Evolutionary conservation across 2,797 vertebrate species (phyloP).

Genomic region (Catharus ustulatus): DNA sequence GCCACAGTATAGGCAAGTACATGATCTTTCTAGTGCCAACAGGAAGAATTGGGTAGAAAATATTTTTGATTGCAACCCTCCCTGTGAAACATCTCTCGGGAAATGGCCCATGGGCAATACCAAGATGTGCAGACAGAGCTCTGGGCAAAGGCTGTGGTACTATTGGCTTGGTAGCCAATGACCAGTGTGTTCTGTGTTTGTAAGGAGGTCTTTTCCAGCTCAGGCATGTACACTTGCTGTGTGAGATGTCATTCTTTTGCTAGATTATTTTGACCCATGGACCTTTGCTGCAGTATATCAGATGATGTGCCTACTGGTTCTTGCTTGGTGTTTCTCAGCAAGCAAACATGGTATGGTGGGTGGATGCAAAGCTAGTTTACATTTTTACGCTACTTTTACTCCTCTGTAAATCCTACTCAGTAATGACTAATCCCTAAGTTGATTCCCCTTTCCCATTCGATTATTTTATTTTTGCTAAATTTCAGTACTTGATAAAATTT

Average conservation of each 20-base stretch:
- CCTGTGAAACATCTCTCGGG: accelerated
- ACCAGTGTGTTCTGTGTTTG: background rate
- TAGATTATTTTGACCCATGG: background rate
- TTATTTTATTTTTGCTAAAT: slow-evolving; percentile 58
- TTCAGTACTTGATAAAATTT: slow-evolving; percentile 46
- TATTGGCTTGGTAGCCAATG: accelerated
- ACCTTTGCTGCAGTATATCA: slow-evolving; percentile 49
- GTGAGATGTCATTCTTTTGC: background rate
- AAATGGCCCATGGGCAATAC: background rate
- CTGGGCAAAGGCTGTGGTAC: background rate
- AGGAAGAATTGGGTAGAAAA: background rate
- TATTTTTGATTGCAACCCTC: background rate
- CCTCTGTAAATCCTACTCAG: slow-evolving; percentile 75
- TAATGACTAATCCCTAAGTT: slow-evolving; percentile 69
- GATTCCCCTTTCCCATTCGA: slow-evolving; percentile 62
- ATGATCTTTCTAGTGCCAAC: background rate
- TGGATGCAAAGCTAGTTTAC: slow-evolving; percentile 72
- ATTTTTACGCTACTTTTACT: slow-evolving; percentile 68
- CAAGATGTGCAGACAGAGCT: background rate
- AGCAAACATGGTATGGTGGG: slow-evolving; percentile 69
- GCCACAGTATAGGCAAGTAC: background rate
- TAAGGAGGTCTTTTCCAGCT: background rate
- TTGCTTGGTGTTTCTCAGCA: slow-evolving; percentile 51
- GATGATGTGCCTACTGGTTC: slow-evolving; percentile 53
- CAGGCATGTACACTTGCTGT: background rate